Percentiles rank a stretch among this genome's conserved stretches.
Conservation (phyloP, 1,140 invertebrate species). For the Dinothrombium tinctorium region DNA sequence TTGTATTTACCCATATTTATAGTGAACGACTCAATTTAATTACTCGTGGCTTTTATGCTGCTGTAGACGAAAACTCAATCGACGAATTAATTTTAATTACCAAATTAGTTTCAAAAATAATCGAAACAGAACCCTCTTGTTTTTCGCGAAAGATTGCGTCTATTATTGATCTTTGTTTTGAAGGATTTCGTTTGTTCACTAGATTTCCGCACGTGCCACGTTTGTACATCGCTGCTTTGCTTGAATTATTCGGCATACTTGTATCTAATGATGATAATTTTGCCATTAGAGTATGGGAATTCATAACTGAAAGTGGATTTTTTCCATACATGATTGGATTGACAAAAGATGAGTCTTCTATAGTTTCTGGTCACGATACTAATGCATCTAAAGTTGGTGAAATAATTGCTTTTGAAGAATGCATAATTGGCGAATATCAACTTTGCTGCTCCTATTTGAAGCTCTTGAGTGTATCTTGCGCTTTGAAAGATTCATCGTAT, state of each 20-base stretch:
- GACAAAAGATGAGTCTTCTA: conserved; percentile 1
- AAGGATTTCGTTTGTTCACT: not conserved
- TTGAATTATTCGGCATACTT: conserved; percentile 3
- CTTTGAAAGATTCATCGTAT: conserved; percentile 17
- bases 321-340: conserved; percentile 20
- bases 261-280: not conserved
- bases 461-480: conserved; percentile 18
- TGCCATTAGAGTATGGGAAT: conserved; percentile 18
- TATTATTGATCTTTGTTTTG: no score
- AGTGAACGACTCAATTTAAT: not conserved
- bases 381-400: conserved; percentile 22
- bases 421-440: conserved; percentile 21
- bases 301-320: conserved; percentile 20
- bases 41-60: no score
- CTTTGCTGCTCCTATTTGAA: conserved; percentile 22
- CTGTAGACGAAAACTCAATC: not conserved
- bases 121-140: not conserved
- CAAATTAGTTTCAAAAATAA: no score
- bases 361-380: conserved; percentile 20
- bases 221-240: conserved; percentile 2
- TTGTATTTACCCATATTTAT: not conserved
- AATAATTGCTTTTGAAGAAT: conserved; percentile 21
- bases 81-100: no score
- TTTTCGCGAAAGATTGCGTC: no score
- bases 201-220: not conserved